These are phyloP conservation scores for Ictinia mississippiensis DNA, from an alignment of 2,797 vertebrate genomes.

Conservation along the genomic window DNA sequence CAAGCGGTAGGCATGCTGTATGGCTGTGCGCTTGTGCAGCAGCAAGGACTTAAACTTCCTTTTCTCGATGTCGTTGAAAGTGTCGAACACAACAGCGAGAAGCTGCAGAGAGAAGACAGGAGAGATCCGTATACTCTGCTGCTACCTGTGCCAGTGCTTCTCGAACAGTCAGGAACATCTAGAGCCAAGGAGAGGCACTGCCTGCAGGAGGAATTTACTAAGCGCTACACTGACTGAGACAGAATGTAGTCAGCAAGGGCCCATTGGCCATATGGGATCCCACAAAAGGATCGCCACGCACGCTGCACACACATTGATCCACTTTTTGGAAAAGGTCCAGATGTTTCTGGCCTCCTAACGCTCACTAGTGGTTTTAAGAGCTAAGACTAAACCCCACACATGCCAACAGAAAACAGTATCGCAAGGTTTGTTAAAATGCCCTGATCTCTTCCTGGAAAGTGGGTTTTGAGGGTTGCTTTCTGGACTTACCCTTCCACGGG, in stretches of 20 bases:
- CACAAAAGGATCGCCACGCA: not conserved
- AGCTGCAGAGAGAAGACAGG: conserved; percentile 77
- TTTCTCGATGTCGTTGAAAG: conserved; percentile 96
- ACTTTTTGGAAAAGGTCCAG: not conserved
- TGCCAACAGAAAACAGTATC: not conserved
- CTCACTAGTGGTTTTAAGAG: not conserved
- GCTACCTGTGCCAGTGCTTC: not conserved
- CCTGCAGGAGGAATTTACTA: not conserved
- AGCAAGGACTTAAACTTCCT: conserved; percentile 96
- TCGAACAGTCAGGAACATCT: not conserved
- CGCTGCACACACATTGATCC: not conserved
- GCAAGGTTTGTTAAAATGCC: not conserved
- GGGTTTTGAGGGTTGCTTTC: not conserved
- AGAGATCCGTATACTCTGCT: not conserved
- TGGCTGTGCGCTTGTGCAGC: conserved; percentile 92
- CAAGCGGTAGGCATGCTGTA: conserved; percentile 89
- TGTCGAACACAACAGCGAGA: conserved; percentile 96
- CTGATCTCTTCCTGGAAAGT: not conserved
- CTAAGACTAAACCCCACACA: not conserved
- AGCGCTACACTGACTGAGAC: not conserved
- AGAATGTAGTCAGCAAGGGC: accelerated
- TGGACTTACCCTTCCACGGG: not conserved
- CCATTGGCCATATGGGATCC: accelerated
- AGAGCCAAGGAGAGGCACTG: not conserved
- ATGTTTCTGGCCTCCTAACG: not conserved